These are phyloP conservation scores for Andinoacara biseriatus DNA, from an alignment of 2,113 vertebrate species.

Conservation along the genomic window DNA sequence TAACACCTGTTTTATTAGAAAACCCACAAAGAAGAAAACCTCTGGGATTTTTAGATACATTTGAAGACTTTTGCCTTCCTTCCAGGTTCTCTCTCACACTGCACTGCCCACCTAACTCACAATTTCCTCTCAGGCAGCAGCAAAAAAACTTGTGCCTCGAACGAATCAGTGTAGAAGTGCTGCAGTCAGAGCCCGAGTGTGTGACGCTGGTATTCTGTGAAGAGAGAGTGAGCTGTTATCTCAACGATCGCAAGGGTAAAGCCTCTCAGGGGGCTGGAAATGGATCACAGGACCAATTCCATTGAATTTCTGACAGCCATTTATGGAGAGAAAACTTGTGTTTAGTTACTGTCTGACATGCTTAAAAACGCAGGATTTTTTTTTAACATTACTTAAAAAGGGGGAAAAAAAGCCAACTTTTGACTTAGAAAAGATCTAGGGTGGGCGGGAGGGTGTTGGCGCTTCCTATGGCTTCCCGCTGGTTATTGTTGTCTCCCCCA, in stretches of 20 bases:
- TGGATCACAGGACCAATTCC: slow-evolving; percentile 62
- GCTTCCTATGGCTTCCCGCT: no score
- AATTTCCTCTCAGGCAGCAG: slow-evolving; percentile 22
- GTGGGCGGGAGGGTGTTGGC: no score
- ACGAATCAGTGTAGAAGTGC: slow-evolving; percentile 29
- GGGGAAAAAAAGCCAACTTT: no score
- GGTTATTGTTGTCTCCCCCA: no score
- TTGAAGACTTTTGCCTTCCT: slow-evolving; percentile 30
- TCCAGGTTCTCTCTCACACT: slow-evolving; percentile 13
- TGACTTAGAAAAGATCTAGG: no score
- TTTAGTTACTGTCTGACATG: slow-evolving; percentile 33
- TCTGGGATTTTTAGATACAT: slow-evolving; percentile 44
- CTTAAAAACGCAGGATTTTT: slow-evolving; percentile 18
- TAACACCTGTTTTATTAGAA: slow-evolving; percentile 65
- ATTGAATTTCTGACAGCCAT: slow-evolving; percentile 57
- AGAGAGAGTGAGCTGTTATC: slow-evolving; percentile 57
- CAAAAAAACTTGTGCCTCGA: slow-evolving; percentile 12
- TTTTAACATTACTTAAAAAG: background rate
- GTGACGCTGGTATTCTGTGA: slow-evolving; percentile 59
- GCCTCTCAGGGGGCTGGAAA: slow-evolving; percentile 52
- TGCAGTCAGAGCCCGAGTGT: slow-evolving; percentile 29
- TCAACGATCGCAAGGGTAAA: slow-evolving; percentile 47
- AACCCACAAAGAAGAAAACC: slow-evolving; percentile 47
- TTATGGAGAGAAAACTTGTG: slow-evolving; percentile 53
- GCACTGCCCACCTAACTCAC: background rate